phyloP scores from a whole-genome alignment of 2,797 vertebrate species.

The Crenichthys baileyi region DNA sequence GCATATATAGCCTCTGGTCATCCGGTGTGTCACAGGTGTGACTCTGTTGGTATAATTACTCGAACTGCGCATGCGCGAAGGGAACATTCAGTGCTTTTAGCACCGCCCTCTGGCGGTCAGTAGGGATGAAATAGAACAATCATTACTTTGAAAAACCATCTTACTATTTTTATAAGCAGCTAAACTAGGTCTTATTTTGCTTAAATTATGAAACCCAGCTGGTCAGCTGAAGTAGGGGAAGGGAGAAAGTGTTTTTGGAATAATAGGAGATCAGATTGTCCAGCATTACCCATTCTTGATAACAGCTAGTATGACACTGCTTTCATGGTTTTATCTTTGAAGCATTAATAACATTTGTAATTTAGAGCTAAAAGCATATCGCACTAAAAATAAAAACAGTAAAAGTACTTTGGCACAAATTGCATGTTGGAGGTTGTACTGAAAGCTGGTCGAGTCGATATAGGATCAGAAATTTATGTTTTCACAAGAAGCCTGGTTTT shows the following conservation, averaged over 20 bases:
- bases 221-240: not conserved
- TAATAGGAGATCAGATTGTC: not conserved
- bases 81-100: too few relatives aligned
- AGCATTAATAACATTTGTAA: not conserved
- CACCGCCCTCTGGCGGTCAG: too few relatives aligned
- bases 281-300: not conserved
- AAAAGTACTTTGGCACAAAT: not conserved
- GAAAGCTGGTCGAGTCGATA: slow-evolving; percentile 28
- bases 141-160: not conserved
- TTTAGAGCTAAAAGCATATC: not conserved
- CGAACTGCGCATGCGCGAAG: too few relatives aligned
- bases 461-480: slow-evolving; percentile 26
- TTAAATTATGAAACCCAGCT: not conserved
- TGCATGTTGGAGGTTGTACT: slow-evolving; percentile 6
- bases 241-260: not conserved
- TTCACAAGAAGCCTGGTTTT: slow-evolving; percentile 33
- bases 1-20: too few relatives aligned
- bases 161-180: not conserved
- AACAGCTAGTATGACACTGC: not conserved
- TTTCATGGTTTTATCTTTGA: not conserved
- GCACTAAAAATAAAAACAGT: not conserved
- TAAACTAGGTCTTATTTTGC: not conserved
- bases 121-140: too few relatives aligned
- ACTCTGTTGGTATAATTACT: too few relatives aligned
- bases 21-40: too few relatives aligned